phyloP scores from a whole-genome alignment of 2,797 vertebrate species.

The Acridotheres tristis region DNA sequence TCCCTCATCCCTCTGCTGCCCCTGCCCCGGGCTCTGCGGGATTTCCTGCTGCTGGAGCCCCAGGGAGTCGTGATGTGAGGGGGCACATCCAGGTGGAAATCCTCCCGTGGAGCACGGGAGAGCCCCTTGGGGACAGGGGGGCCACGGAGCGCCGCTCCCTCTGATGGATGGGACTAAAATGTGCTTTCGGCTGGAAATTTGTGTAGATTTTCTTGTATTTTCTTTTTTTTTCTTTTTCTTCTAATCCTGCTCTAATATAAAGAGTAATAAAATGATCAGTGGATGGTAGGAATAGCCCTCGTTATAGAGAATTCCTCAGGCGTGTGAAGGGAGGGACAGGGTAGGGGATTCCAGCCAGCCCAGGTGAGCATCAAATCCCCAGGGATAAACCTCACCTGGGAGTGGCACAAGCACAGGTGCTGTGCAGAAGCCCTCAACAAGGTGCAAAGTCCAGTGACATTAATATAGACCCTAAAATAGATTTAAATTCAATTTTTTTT shows the following conservation, averaged over 20 bases:
- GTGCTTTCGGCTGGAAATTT: neutral
- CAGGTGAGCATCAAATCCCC: neutral
- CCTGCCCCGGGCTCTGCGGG: constrained; percentile 64
- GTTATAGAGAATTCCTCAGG: neutral
- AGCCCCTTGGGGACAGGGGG: too few species aligned
- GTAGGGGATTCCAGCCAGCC: neutral
- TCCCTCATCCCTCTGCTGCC: constrained; percentile 70
- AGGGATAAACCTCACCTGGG: neutral
- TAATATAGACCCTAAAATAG: neutral
- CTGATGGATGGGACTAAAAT: neutral
- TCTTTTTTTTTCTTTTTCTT: neutral
- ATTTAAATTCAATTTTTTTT: rapidly evolving
- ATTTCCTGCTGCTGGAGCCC: constrained; percentile 77
- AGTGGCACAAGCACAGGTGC: neutral
- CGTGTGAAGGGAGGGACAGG: neutral
- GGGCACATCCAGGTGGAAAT: too few species aligned
- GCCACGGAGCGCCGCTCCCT: neutral
- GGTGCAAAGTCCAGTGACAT: too few species aligned
- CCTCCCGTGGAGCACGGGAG: rapidly evolving
- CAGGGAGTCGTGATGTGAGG: constrained; percentile 61
- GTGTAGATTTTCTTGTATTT: neutral
- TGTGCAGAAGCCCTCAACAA: rapidly evolving
- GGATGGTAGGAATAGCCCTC: neutral
- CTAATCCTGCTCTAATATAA: neutral
- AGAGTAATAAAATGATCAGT: constrained; percentile 6